Base-by-base conservation (phyloP, 2,113 vertebrate species). In the Callithrix jacchus region DNA sequence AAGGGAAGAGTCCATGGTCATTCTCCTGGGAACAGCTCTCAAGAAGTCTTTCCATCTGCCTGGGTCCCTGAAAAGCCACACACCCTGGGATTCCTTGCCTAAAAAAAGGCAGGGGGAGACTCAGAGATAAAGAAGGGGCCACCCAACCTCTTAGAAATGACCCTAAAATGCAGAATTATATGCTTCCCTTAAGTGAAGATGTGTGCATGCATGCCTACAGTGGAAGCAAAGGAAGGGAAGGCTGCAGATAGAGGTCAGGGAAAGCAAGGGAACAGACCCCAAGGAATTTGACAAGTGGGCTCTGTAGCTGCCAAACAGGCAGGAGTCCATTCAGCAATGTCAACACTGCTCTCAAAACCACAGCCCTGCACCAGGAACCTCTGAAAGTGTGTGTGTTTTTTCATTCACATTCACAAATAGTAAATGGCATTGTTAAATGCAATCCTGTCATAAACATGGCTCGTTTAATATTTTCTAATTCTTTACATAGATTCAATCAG, bases 271-370 rank as follows among this genome's bases (percentile, higher is more conserved):
- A 70, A 58, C 9, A 64, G 91, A 37, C 0, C 8, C 8, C 82
- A 49, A 8, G 66, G 47, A 52, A 54, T 93, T 82, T 96, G 68
- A 86, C 95, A 95, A 74, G 87, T 83, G 86, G 56, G 37, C 27
- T 10, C 42, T 42, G 52, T 52, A 93, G 87, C 96, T 97, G 95
- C 84, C 83, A 94, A 45, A 66, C 52, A 12, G 87, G 70, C 61
- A 89, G 71, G 40, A 97, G 61, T 5, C 11, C 40, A 79, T 77
- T 96, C 54, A 56, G 52, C 56, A 0, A 13, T 76, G 81, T 86
- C 79, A 97, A 35, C 88, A 42, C 6, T 16, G 66, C 47, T 74
- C 84, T 61, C 61, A 82, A 87, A 91, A 82, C n/a, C 17, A 6
- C 6, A 47, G 74, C 5, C 16, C 6, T 0, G 0, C 83, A 66